Evolutionary conservation across 2,888 invertebrate species (phyloP).

Genomic region (Diploptera punctata): DNA sequence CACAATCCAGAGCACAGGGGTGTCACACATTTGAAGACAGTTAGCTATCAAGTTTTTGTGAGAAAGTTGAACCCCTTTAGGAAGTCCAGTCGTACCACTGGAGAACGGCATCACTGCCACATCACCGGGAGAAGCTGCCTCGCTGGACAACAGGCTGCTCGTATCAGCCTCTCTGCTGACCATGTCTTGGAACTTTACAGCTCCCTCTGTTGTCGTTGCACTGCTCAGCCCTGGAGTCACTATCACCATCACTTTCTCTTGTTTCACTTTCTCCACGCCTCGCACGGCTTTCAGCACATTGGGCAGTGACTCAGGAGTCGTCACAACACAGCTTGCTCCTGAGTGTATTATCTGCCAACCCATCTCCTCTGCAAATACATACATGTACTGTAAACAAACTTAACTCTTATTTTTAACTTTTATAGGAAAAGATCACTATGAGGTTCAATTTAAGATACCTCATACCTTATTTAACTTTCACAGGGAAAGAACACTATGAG

Average conservation of each 20-base stretch:
- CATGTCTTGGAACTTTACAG: conserved; percentile 8
- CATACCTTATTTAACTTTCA: no score
- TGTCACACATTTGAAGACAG: conserved; percentile 45
- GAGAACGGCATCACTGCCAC: conserved; percentile 79
- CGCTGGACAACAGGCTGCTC: conserved; percentile 44
- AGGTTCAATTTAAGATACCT: no score
- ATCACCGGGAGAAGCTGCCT: conserved; percentile 50
- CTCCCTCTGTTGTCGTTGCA: background rate
- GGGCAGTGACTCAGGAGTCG: conserved; percentile 62
- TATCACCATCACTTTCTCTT: background rate
- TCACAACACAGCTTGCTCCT: conserved; percentile 68
- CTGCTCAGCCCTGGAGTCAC: background rate
- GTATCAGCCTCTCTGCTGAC: background rate
- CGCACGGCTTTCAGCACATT: conserved; percentile 43
- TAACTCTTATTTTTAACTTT: no score
- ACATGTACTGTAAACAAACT: no score
- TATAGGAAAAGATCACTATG: no score
- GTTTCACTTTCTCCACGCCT: background rate
- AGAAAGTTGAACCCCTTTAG: conserved; percentile 75
- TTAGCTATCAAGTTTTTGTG: conserved; percentile 65
- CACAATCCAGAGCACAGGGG: conserved; percentile 48
- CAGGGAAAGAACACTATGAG: no score
- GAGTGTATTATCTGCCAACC: conserved; percentile 67
- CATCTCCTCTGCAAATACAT: conserved; percentile 68
- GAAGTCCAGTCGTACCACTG: conserved; percentile 84